Evolutionary conservation across 2,888 invertebrate genomes (phyloP), one percentile per base, ranked within the genome.

Genomic region (Meliscaeva auricollis): DNA sequence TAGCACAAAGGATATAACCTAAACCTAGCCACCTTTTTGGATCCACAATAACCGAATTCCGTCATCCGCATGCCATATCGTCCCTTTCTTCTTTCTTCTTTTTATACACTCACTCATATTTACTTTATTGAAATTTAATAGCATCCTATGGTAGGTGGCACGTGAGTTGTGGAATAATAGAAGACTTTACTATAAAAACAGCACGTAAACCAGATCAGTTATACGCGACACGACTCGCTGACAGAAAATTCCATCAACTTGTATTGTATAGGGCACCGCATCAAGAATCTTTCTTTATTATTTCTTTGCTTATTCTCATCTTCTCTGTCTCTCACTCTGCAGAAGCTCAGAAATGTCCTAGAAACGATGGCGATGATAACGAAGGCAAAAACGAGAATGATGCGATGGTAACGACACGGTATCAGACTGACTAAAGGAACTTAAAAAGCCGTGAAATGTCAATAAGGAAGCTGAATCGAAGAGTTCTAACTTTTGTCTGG

Each of bases 181-280:
- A 44, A 85, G 76, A 73, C 75, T 84, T 80, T 75, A 84, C 85
- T 80, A 69, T 69, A 54, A 85, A 85, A 85, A 85, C 80, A 85
- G 60, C 85, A 85, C 85, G 80, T 80, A 85, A 85, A 69, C 76
- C 85, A 80, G 85, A 85, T 85, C 85, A 77, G 85, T 73, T 85
- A 76, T 80, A 85, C 85, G 80, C 80, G 85, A 85, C 76, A 76
- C 44, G 85, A 85, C 80, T 85, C 15, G 76, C 41, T 85, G 44
- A 80, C 52, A 41, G 26, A 54, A 73, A 80, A 75, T 26, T 44
- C 62, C 66, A 68, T 66, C 75, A 79, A 4, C 26, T 62, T 52
- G 38, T 6, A 73, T 62, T 60, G 9, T 15, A 26, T 62, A n/a
- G 13, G 1, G 13, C n/a, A 26, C 26, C 26, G 26, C 26, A 26